Evolutionary conservation across 1,140 invertebrate genomes (phyloP), one percentile per base, ranked within the genome.

Genomic region (Trichoplusia ni): DNA sequence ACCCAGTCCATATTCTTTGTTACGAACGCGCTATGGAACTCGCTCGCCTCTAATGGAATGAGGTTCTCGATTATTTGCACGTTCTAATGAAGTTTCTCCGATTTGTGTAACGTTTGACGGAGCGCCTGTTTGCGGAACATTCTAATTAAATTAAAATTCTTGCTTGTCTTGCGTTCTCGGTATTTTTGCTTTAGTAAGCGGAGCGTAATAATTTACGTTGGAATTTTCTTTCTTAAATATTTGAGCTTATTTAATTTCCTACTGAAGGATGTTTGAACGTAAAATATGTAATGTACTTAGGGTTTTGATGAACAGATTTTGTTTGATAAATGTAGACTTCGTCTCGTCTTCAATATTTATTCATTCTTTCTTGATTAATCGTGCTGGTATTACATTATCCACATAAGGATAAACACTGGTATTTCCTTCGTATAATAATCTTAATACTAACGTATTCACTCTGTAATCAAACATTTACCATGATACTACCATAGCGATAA

Each of bases 181-280:
- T 8, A 16, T 49, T 49, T 31, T 31, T 31, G 29, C 25, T 49
- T 49, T 31, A 27, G 4, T 4, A 29, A 49, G 7, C 18, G 46
- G 29, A 49, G 13, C 25, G 46, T 31, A 31, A 29, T 31, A 9
- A 31, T 49, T 31, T 42, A 42, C 23, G n/a, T 49, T 4, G 11
- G 25, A 7, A 49, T 14, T 27, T 49, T 49, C 46, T 8, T 18
- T 42, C n/a, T 18, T 9, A 49, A 49, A 49, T 47, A 49, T 49
- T 49, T 49, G 25, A 27, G 9, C 46, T 5, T 18, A 16, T 6
- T 47, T 18, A 29, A 47, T 49, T 29, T 49, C 2, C 8, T 8
- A 19, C 9, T 44, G 4, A 23, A 5, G 19, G 23, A 44, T n/a
- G n/a, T 42, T 42, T 44, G n/a, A 23, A 11, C 19, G 3, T 44